These are phyloP conservation scores for Harmothoe impar DNA, from an alignment of 2,888 invertebrate genomes.

Conservation along the genomic window DNA sequence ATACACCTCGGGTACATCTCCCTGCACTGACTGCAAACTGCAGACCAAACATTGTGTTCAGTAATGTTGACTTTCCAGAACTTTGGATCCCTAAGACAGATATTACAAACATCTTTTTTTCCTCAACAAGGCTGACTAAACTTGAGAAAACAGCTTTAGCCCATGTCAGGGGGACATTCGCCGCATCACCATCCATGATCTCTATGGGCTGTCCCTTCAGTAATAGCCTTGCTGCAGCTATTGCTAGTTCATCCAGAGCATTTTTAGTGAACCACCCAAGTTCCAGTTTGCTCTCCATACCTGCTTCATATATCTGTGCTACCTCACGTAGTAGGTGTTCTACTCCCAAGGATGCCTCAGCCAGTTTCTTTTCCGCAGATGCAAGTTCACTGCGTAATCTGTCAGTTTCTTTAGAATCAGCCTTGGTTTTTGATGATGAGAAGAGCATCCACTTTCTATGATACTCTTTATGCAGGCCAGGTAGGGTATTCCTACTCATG, in stretches of 20 bases:
- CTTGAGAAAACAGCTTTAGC: slow-evolving; percentile 41
- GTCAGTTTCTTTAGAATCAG: neutral
- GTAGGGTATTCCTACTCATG: too few species aligned
- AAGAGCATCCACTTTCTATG: neutral
- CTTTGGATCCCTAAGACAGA: slow-evolving; percentile 65
- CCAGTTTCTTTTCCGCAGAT: neutral
- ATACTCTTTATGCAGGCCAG: neutral
- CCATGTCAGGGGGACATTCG: slow-evolving; percentile 57
- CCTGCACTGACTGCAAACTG: slow-evolving; percentile 65
- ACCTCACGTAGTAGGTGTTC: slow-evolving; percentile 65
- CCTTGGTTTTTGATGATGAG: neutral
- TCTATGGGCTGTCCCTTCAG: slow-evolving; percentile 60
- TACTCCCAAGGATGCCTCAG: slow-evolving; percentile 47
- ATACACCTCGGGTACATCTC: slow-evolving; percentile 63
- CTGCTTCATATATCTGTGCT: slow-evolving; percentile 65
- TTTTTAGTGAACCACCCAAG: neutral
- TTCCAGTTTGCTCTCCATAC: neutral
- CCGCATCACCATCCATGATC: slow-evolving; percentile 64
- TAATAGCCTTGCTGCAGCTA: slow-evolving; percentile 47
- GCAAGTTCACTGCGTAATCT: neutral
- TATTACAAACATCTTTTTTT: slow-evolving; percentile 60
- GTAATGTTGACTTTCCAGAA: slow-evolving; percentile 66
- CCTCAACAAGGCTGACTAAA: slow-evolving; percentile 5
- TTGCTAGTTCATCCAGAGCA: neutral
- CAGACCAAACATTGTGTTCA: slow-evolving; percentile 65